These are phyloP conservation scores for Haliclona indistincta DNA, from an alignment of 37 sponge, comb jelly and placozoan species.

Conservation along the genomic window DNA sequence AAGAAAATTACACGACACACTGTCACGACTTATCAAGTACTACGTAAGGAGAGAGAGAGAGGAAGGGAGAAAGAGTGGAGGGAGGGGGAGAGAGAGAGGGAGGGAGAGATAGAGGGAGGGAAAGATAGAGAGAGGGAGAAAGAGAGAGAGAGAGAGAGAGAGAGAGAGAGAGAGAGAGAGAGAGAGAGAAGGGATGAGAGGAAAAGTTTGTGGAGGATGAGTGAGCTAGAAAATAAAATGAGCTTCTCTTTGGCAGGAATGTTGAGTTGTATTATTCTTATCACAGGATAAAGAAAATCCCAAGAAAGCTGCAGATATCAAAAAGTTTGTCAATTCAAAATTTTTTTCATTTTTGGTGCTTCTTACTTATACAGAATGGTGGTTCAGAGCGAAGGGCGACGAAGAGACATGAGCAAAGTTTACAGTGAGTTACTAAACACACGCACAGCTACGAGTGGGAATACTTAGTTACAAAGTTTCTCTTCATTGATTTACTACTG, in stretches of 20 bases:
- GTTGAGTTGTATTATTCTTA: neutral
- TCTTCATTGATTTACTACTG: neutral
- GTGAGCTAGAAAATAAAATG: no score
- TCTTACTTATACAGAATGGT: conserved; percentile 40
- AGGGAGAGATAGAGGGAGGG: no score
- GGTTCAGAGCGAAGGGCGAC: conserved; percentile 57
- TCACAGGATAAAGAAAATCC: conserved; percentile 67
- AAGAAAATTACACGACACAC: conserved; percentile 66
- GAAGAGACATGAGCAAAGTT: conserved; percentile 58
- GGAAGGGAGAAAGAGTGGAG: no score
- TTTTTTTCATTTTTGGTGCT: neutral
- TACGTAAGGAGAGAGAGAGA: no score
- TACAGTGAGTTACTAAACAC: conserved; percentile 41
- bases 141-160: neutral
- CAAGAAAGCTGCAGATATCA: conserved; percentile 56
- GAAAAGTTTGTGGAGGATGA: no score
- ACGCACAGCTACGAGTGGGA: neutral
- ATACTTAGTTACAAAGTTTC: neutral
- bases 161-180: neutral
- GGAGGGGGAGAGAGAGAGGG: no score
- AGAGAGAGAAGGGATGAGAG: no score
- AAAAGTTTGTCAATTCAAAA: conserved; percentile 22
- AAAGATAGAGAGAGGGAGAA: neutral
- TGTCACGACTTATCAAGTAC: conserved; percentile 60
- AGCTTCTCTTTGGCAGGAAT: neutral